phyloP scores from a whole-genome alignment of 2,797 vertebrate species.

The Petrocephalus sullivani region DNA sequence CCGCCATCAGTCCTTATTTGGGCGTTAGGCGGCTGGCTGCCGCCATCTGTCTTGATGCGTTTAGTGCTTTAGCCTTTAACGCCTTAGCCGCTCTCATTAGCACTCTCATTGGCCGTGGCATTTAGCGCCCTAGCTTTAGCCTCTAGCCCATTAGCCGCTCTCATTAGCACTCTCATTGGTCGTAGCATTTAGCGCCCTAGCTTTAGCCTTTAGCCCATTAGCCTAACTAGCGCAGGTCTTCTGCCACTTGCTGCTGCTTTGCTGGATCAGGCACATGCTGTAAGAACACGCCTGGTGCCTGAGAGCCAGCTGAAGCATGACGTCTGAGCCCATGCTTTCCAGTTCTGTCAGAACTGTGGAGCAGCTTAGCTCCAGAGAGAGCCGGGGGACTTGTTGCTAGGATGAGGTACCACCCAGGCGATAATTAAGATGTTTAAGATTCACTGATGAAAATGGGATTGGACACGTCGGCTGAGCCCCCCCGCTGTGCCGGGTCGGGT shows the following conservation, averaged over 20 bases:
- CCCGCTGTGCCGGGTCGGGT: background rate
- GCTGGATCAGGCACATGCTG: background rate
- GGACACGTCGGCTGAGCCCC: background rate
- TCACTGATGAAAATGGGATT: background rate
- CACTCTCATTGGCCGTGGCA: background rate
- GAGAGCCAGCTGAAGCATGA: background rate
- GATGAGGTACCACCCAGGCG: background rate
- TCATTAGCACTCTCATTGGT: background rate
- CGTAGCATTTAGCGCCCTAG: background rate
- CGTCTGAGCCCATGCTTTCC: background rate
- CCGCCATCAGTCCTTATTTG: background rate
- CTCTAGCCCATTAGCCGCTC: background rate
- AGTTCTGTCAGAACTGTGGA: background rate
- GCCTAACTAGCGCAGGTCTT: background rate
- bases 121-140: background rate
- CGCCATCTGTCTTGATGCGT: background rate
- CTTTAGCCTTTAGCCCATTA: background rate
- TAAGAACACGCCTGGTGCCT: background rate
- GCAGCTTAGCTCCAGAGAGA: background rate
- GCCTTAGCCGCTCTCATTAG: background rate
- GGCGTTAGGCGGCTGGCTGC: background rate
- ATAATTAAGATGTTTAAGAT: constrained; percentile 1
- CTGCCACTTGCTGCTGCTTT: background rate
- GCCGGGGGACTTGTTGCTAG: background rate
- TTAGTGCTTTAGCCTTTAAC: background rate